Evolutionary conservation across 1,140 invertebrate species (phyloP), one percentile per base, ranked within the genome.

Genomic region (Nymphalis io): DNA sequence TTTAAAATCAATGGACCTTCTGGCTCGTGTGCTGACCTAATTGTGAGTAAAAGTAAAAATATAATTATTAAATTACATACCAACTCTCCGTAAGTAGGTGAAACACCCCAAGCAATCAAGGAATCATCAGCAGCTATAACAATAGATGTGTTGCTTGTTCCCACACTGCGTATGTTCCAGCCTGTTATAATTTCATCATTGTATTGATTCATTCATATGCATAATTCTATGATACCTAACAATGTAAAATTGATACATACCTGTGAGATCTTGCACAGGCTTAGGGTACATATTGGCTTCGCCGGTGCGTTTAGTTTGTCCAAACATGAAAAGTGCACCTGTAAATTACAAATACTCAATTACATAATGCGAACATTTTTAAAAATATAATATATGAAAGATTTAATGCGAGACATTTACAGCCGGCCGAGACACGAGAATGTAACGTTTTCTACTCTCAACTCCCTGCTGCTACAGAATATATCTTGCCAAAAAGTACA

Each of bases 261-360:
- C 97, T 74, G 95, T 94, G 1, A 99, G 90, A 92, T 99, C 98
- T 78, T 97, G 96, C 2, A 99, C 95, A 5, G 97, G 96, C 88
- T 99, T 98, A 0, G 98, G 98, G 86, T 99, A 99, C 98, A 99
- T 98, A 76, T 97, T 98, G 1, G 97, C 98, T 84, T 98, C 97
- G 0, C 98, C 98, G 1, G 96, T 96, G 33, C 96, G 94, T 85
- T 98, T 98, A 0, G 96, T 97, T 86, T 98, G 96, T 0, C 98
- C 98, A 92, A 98, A 98, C 81, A 98, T 93, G 84, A 95, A 96
- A 3, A 97, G 89, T 13, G 92, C 92, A 60, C 93, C 93, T 94
- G 78, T 6, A 84, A 80, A 44, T 23, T 42, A 12, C 16, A 10
- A 48, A 48, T 5, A 18, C 18, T 48, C 44, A 48, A 48, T 48